phyloP scores from a whole-genome alignment of 2,888 invertebrate genomes.

The Eupithecia dodoneata region DNA sequence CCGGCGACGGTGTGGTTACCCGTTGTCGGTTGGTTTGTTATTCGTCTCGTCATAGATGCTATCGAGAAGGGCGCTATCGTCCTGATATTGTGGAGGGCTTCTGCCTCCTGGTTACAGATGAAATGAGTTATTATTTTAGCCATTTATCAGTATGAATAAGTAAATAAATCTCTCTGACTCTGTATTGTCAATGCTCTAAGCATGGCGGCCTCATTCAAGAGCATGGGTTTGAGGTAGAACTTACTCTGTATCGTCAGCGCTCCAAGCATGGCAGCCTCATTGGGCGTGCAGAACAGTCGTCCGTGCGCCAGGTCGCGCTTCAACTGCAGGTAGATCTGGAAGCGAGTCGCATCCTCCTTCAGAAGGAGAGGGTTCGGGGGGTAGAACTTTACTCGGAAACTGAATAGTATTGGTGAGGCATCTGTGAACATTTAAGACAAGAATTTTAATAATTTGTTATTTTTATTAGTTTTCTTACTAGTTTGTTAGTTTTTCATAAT shows the following conservation, averaged over 20 bases:
- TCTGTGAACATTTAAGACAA: slow-evolving; percentile 83
- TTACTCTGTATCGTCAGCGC: slow-evolving; percentile 97
- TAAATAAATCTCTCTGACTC: too few species aligned
- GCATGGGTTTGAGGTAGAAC: slow-evolving; percentile 42
- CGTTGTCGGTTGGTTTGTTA: too few species aligned
- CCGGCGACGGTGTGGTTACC: too few species aligned
- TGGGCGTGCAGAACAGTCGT: slow-evolving; percentile 94
- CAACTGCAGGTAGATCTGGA: slow-evolving; percentile 96
- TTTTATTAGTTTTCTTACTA: too few species aligned
- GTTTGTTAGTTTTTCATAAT: too few species aligned
- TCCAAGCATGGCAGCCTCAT: slow-evolving; percentile 94
- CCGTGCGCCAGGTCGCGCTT: slow-evolving; percentile 98
- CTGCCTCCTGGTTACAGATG: too few species aligned
- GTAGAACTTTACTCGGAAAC: slow-evolving; percentile 98
- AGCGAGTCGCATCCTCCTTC: slow-evolving; percentile 97
- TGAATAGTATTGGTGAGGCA: slow-evolving; percentile 95
- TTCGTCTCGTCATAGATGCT: too few species aligned
- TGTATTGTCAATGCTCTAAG: neutral
- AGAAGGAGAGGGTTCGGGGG: slow-evolving; percentile 96
- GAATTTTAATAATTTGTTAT: neutral
- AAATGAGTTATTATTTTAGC: too few species aligned
- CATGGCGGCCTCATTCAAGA: neutral
- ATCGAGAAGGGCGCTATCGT: too few species aligned
- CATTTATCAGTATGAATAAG: too few species aligned
- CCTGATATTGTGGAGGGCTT: too few species aligned